Percentiles rank a stretch among this genome's conserved stretches.
Evolutionary conservation across 2,113 vertebrate species (phyloP).

Genomic region (Harpagus bidentatus): DNA sequence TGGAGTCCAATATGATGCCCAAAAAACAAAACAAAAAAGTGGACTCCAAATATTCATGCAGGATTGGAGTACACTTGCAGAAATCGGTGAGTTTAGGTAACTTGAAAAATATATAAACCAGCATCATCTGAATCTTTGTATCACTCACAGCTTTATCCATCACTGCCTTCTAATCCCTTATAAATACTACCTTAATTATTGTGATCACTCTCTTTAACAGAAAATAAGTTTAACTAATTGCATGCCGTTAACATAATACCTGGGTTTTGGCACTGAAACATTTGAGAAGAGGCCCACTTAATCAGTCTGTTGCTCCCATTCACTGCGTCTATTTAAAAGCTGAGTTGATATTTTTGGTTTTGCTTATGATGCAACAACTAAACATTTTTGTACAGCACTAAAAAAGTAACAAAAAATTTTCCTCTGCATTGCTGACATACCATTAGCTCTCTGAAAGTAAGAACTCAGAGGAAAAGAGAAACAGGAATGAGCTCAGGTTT

Average conservation of each 20-base stretch:
- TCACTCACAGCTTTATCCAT: background rate
- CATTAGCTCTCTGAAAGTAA: background rate
- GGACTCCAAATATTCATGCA: background rate
- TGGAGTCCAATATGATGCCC: background rate
- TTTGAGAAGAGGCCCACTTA: background rate
- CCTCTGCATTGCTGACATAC: background rate
- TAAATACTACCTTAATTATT: background rate
- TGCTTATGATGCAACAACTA: background rate
- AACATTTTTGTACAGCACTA: background rate
- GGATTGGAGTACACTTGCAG: background rate
- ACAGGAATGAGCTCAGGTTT: background rate
- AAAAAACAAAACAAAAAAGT: background rate
- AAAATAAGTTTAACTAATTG: background rate
- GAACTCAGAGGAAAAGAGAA: background rate
- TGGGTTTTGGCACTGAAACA: background rate
- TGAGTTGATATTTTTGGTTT: background rate
- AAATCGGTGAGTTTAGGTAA: background rate
- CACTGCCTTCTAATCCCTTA: background rate
- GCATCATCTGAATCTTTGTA: background rate
- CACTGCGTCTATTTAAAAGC: background rate
- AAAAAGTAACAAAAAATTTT: background rate
- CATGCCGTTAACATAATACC: background rate
- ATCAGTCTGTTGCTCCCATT: background rate
- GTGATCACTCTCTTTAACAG: background rate
- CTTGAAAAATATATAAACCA: background rate